Base-by-base conservation (phyloP, 2,888 invertebrate genomes). In the Parapristionchus giblindavisi region DNA sequence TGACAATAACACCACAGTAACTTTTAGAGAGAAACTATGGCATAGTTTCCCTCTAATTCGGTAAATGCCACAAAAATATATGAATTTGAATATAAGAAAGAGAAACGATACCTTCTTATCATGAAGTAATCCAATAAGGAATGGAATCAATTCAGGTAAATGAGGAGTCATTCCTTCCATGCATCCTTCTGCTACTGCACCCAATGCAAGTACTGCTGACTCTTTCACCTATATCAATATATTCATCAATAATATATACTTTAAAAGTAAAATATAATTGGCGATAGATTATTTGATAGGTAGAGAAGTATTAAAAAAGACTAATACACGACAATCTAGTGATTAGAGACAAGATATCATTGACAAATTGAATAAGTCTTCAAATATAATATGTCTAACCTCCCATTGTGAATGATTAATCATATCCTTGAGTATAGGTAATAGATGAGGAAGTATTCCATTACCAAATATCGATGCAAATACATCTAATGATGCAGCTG, bases 91-190 rank as follows among this genome's bases (percentile, higher is more conserved):
- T n/a, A n/a, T n/a, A n/a, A n/a, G n/a, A n/a, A n/a, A n/a, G n/a
- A n/a, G n/a, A 56, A 3, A 27, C 11, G 29, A 0, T 8, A 48
- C 75, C 34, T 78, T 76, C 24, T 68, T 70, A 51, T 85, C 98
- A 54, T 92, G 92, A 83, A 99, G 91, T 89, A 95, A 95, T 85
- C 92, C 92, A 85, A 99, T 95, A 80, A 99, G 91, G 90, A 95
- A 99, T 0, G 98, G 98, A 87, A 98, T 94, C 77, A 99, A 91
- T 90, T 98, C 96, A 0, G 94, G 93, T 86, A 99, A 91, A 90
- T 99, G 97, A 34, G 93, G 95, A 80, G 95, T 93, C 94, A 99
- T 97, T 84, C 98, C 98, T 80, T 92, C 92, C 94, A 96, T 95
- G 89, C 94, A 95, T 78, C 98, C 92, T 89, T 92, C 92, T n/a